Conservation (phyloP, 2,113 vertebrate genomes). For the Synchiropus splendidus region DNA sequence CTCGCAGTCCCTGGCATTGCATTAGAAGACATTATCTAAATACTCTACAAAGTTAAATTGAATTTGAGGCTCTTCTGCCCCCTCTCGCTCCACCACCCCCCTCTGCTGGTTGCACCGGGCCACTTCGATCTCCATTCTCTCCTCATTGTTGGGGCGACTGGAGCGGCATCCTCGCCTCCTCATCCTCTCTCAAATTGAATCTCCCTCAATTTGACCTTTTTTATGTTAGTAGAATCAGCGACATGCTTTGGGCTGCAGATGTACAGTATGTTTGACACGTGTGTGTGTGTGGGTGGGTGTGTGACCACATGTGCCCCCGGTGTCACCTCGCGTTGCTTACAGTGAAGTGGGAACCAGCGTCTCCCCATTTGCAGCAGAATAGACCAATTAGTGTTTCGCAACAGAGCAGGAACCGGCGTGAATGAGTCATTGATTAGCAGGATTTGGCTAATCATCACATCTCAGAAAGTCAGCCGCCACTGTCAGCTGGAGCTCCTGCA, state of each 20-base stretch:
- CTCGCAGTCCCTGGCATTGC: constrained; percentile 41
- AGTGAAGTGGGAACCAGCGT: constrained; percentile 65
- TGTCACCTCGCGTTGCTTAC: neutral
- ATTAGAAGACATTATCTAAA: constrained; percentile 68
- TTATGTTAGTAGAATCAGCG: constrained; percentile 54
- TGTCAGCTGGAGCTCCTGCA: constrained; percentile 67
- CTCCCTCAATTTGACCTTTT: constrained; percentile 66
- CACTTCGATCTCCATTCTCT: constrained; percentile 59
- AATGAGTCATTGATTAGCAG: constrained; percentile 75
- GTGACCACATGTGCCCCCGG: neutral
- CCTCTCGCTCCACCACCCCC: constrained; percentile 2
- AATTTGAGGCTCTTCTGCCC: constrained; percentile 46
- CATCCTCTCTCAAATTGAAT: constrained; percentile 64
- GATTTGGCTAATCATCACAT: constrained; percentile 73
- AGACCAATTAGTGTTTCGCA: constrained; percentile 70
- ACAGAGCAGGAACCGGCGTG: constrained; percentile 69
- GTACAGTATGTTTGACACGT: constrained; percentile 42
- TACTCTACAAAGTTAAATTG: constrained; percentile 67
- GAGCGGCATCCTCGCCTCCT: constrained; percentile 52
- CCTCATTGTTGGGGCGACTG: constrained; percentile 57
- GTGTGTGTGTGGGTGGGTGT: constrained; percentile 4
- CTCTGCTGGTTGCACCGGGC: constrained; percentile 38
- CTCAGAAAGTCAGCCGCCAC: constrained; percentile 64
- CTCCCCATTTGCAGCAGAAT: constrained; percentile 67
- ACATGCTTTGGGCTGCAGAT: constrained; percentile 32